A percentile compares a stretch with the other conserved stretches of the same genome.
Conservation (phyloP, 2,888 invertebrate species). For the Apamea crenata region DNA sequence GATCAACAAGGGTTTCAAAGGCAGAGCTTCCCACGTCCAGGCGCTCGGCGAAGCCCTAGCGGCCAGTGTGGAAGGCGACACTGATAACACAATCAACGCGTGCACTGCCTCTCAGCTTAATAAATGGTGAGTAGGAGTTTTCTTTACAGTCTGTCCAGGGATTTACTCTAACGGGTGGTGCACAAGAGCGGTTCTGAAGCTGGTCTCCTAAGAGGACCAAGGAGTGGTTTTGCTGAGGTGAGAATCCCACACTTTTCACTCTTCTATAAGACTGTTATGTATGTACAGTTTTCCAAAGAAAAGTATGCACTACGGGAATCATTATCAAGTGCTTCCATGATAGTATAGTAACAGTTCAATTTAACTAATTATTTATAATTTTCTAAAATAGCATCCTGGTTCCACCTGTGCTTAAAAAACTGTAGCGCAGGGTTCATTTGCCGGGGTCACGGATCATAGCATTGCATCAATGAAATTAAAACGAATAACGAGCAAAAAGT, state of each 20-base stretch:
- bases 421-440: too few relatives aligned
- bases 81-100: constrained; percentile 77
- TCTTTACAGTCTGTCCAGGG: background rate
- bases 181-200: background rate
- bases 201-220: background rate
- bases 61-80: constrained; percentile 77
- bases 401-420: too few relatives aligned
- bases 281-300: too few relatives aligned
- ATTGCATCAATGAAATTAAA: too few relatives aligned
- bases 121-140: constrained; percentile 78
- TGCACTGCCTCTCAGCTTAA: constrained; percentile 76
- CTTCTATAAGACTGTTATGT: background rate
- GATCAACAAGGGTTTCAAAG: constrained; percentile 85
- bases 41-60: constrained; percentile 86
- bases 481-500: too few relatives aligned
- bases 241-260: background rate
- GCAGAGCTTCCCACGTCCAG: constrained; percentile 83
- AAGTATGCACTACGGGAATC: too few relatives aligned
- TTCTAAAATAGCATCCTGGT: too few relatives aligned
- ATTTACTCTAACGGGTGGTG: background rate
- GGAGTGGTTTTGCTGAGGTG: background rate
- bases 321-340: too few relatives aligned
- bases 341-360: too few relatives aligned
- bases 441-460: too few relatives aligned
- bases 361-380: too few relatives aligned